These are phyloP conservation scores for Synergus umbraculus DNA, from an alignment of 2,888 invertebrate species.

Conservation along the genomic window DNA sequence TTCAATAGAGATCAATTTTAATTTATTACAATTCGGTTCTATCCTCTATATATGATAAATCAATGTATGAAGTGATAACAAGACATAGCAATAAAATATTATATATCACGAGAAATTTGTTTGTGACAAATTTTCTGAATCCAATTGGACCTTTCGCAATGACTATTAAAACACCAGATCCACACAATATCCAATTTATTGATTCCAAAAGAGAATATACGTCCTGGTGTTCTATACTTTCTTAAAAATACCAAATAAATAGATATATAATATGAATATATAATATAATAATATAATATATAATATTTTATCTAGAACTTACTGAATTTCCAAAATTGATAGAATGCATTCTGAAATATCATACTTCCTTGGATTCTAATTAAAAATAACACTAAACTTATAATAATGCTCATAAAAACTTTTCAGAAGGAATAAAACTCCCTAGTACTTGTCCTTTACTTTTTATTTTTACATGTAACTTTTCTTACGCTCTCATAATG, in stretches of 20 bases:
- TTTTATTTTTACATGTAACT: no score
- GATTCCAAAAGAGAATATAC: constrained; percentile 40
- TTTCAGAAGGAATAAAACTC: background rate
- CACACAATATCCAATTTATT: constrained; percentile 33
- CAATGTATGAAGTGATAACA: background rate
- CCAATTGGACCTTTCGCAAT: constrained; percentile 12
- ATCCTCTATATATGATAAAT: background rate
- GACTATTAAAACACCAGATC: constrained; percentile 34
- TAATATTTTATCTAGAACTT: background rate
- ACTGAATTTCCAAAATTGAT: background rate
- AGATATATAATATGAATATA: no score
- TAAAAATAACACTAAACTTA: background rate
- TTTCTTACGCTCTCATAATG: no score
- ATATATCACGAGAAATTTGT: constrained; percentile 34
- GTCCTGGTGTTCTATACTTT: background rate
- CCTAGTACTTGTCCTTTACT: background rate
- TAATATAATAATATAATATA: no score
- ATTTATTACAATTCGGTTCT: background rate
- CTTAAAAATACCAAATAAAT: background rate
- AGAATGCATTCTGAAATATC: background rate
- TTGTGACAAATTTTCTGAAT: constrained; percentile 30
- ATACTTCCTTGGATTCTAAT: background rate
- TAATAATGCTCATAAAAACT: background rate
- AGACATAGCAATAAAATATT: constrained; percentile 32
- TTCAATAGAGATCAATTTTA: background rate